Evolutionary conservation across 1,140 invertebrate genomes (phyloP), one percentile per base, ranked within the genome.

Genomic region (Drosophila leontia): DNA sequence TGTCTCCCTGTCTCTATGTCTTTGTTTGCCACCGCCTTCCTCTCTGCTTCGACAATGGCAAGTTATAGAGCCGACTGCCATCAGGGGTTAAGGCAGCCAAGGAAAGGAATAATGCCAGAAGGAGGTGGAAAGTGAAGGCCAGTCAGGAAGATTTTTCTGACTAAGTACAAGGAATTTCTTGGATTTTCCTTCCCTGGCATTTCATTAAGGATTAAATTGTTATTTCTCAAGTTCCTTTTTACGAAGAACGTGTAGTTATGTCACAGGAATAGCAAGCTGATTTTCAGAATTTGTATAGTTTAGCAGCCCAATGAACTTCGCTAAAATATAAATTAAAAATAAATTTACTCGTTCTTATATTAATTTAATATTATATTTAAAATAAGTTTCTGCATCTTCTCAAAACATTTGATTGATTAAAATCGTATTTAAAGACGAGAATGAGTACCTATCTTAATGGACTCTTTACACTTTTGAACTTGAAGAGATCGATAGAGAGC

Each of bases 391-490:
- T 51, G 32, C 7, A 19, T 53, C 1, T 39, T 29, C 19, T 26
- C 34, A 39, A 37, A 8, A 3, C 2, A 48, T 17, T 42, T 55
- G 61, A 70, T 67, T 58, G 69, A 57, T 48, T 35, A 11, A 17
- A 56, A 48, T n/a, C 41, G 7, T 19, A 32, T n/a, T 48, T 23
- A 4, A 4, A 35, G 39, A 56, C 11, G 1, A 15, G 3, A 41
- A 35, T 2, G 56, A 39, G 13, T 32, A 26, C 17, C 47, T 70
- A 70, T 72, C 69, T 26, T 29, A 70, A 70, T 70, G 53, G 65
- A 70, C 19, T 37, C 53, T 51, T 71, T 37, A 51, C 69, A 71
- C 69, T 71, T 37, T 39, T 71, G n/a, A 71, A 29, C 53, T 59
- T 44, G 13, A 23, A 23, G 61, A 42, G 55, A 53, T 63, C 42